A percentile compares a stretch with the other conserved stretches of the same genome.
Conservation (phyloP, 2,797 vertebrate species). For the Pelochelys cantorii region DNA sequence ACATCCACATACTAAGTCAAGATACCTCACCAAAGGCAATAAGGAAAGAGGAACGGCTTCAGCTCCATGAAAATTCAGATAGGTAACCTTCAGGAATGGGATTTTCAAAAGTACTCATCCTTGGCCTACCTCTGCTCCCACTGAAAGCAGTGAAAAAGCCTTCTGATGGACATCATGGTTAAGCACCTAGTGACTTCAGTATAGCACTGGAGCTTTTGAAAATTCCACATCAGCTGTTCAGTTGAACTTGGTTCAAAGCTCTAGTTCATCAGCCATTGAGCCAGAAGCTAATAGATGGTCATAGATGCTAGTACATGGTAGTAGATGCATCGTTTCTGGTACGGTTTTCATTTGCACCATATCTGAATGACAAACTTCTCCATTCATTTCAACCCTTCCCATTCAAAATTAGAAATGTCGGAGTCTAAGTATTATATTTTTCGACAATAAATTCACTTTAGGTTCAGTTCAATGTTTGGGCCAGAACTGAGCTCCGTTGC, state of each 20-base stretch:
- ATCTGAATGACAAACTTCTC: background rate
- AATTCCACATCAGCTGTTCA: accelerated
- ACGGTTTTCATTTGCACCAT: background rate
- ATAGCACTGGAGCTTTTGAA: background rate
- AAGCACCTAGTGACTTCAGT: background rate
- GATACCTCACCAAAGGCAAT: background rate
- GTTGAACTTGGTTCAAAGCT: background rate
- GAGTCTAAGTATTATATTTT: background rate
- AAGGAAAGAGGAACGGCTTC: background rate
- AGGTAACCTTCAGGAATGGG: background rate
- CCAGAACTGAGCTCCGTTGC: background rate
- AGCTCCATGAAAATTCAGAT: accelerated
- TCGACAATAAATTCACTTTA: background rate
- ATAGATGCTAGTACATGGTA: too few species aligned
- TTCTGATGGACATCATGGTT: background rate
- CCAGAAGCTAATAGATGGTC: background rate
- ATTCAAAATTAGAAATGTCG: background rate
- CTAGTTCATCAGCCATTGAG: background rate
- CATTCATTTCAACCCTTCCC: background rate
- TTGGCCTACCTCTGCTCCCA: background rate
- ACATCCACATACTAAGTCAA: background rate
- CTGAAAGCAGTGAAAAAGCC: accelerated
- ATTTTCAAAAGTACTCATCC: background rate
- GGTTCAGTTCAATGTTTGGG: background rate
- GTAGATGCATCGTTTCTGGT: background rate